Evolutionary conservation across 2,797 vertebrate species (phyloP).

Genomic region (Danio aesculapii): DNA sequence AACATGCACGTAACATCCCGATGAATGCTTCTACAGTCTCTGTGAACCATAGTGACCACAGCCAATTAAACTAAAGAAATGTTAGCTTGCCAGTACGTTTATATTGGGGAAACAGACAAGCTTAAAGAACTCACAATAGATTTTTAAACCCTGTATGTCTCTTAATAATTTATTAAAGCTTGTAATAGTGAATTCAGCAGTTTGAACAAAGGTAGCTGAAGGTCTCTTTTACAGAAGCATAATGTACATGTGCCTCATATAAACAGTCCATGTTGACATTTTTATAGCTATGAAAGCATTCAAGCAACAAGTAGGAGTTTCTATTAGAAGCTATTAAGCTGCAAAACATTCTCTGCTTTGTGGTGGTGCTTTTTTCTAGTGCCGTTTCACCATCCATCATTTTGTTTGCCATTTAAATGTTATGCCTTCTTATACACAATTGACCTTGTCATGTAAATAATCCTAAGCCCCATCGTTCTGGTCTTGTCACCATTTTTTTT

Average conservation of each 20-base stretch:
- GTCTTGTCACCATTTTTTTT: not conserved
- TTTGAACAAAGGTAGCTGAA: constrained; percentile 24
- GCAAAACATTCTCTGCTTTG: constrained; percentile 10
- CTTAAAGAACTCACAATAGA: not conserved
- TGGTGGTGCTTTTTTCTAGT: not conserved
- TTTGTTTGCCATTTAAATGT: not conserved
- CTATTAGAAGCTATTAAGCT: constrained; percentile 29
- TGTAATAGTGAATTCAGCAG: constrained; percentile 4
- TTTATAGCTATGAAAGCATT: constrained; percentile 40
- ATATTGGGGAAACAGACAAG: not conserved
- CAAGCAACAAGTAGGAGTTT: constrained; percentile 21
- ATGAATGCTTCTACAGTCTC: not conserved
- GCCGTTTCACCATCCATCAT: not conserved
- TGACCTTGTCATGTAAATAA: constrained; percentile 37
- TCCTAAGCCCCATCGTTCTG: not conserved
- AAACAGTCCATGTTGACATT: constrained; percentile 32
- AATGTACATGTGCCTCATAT: constrained; percentile 25
- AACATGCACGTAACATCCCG: too few relatives aligned
- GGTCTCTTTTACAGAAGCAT: constrained; percentile 24
- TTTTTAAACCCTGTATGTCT: constrained; percentile 1
- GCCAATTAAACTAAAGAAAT: not conserved
- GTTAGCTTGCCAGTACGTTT: not conserved
- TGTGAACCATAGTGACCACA: not conserved
- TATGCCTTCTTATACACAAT: constrained; percentile 9
- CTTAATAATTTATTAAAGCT: not conserved